These are phyloP conservation scores for Nomada ferruginata DNA, from an alignment of 2,888 invertebrate species.

Conservation along the genomic window DNA sequence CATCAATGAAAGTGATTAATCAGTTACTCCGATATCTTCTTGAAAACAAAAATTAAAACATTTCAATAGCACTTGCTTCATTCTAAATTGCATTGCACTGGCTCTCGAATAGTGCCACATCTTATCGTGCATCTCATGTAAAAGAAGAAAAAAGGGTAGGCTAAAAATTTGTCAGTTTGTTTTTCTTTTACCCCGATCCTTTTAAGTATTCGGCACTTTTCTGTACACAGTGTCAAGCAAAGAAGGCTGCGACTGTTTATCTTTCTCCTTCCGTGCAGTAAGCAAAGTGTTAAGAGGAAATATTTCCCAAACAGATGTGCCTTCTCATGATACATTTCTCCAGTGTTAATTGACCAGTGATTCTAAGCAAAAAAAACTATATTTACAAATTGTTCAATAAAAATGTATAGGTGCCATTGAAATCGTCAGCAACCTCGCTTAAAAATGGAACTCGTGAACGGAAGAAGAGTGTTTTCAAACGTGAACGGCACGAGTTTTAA, in stretches of 20 bases:
- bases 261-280: not conserved
- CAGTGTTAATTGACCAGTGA: not conserved
- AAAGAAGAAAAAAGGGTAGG: not conserved
- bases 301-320: constrained; percentile 11
- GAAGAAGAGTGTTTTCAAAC: too few relatives aligned
- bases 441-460: not conserved
- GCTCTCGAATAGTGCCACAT: not conserved
- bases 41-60: not conserved
- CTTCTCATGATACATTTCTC: constrained; percentile 18
- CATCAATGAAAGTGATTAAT: too few relatives aligned
- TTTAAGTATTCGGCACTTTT: constrained; percentile 22
- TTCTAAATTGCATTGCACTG: not conserved
- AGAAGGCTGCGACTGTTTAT: constrained; percentile 23
- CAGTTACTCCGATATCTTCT: not conserved
- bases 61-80: not conserved
- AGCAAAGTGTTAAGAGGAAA: constrained; percentile 7
- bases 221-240: constrained; percentile 5
- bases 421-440: not conserved
- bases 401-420: not conserved
- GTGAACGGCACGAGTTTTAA: too few relatives aligned
- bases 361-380: constrained; percentile 5
- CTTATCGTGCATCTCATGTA: not conserved
- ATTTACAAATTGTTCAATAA: constrained; percentile 14
- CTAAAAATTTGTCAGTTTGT: not conserved
- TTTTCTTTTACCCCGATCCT: constrained; percentile 2